Evolutionary conservation across 2,888 invertebrate genomes (phyloP), one percentile per base, ranked within the genome.

Genomic region (Apotomis betuletana): DNA sequence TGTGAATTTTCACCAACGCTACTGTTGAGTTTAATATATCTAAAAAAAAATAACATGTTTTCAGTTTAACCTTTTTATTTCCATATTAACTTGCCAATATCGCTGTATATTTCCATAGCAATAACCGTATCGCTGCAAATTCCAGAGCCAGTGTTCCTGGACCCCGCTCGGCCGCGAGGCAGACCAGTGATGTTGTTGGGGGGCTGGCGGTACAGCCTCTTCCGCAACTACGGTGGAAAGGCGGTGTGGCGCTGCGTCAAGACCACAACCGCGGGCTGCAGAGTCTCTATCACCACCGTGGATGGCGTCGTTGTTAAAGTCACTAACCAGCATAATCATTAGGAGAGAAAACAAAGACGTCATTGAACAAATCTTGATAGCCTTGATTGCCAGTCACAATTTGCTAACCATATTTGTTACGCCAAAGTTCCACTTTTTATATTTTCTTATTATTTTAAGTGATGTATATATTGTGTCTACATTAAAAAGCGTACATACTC

Each of bases 231-330:
- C 0, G 82, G 80, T 0, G 54, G 61, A 3, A 75, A 76, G 3
- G 75, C 75, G 0, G 74, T 77, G 60, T 86, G 85, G 85, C 62
- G 62, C 36, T 69, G 69, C 62, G 69, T 69, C 49, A 69, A 69
- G 57, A 62, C 62, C 5, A 69, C 54, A 38, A 46, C 41, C 4
- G 44, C 5, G 3, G 54, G 36, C 6, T 68, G 68, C 12, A 51
- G 68, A 8, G 68, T 54, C 4, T 54, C 68, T 54, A 44, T 69
- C 44, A 69, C 61, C 54, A 69, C 68, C 3, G 55, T 65, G 61
- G 54, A 69, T 12, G 68, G 68, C 27, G 27, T 9, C 27, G 27
- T 61, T 27, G 54, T 69, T 52, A 69, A 10, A n/a, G 36, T 69
- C 52, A 61, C 54, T 12, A 61, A 61, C 61, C 10, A 61, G 46